Evolutionary conservation across 2,888 invertebrate species (phyloP), one percentile per base, ranked within the genome.

Genomic region (Dryococelus australis): DNA sequence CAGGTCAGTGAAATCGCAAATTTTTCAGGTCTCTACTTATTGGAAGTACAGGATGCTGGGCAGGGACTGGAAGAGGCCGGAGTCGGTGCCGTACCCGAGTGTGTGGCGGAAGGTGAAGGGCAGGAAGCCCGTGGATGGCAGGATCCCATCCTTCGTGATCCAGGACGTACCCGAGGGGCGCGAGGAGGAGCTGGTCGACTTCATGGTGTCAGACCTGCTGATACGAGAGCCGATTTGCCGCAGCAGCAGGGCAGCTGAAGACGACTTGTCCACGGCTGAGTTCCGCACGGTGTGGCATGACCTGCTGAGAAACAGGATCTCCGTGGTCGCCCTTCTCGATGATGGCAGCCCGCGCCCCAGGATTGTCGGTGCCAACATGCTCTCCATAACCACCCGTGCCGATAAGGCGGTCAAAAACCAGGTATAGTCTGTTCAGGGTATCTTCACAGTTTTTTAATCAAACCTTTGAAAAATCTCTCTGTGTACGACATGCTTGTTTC

Each of bases 131-230:
- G 89, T 90, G 47, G 90, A 91, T 88, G 91, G 92, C 2, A 88
- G 89, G 47, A 89, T 91, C 12, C 90, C 91, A 90, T 93, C 93
- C 90, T 94, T 93, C 88, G 93, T 93, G 13, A 91, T 94, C 86
- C 94, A 94, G 89, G 94, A 94, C 89, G 90, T 94, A 10, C 93
- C 93, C 0, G 92, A 92, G 0, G 93, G 94, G 16, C 90, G 92
- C 90, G 90, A 91, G 85, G 92, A 93, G 2, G 90, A 91, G 0
- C 92, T 93, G 0, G 89, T 94, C 0, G 91, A 92, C 0, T 91
- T 93, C 88, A 92, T 94, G 90, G 89, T 47, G 47, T 47, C 47
- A 8, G 47, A 47, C 4, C 47, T 47, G 47, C 47, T 47, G 47
- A 8, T 6, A 27, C 27, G 65, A 24, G 88, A 86, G 53, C 85